Evolutionary conservation across 2,797 vertebrate genomes (phyloP), one percentile per base, ranked within the genome.

Genomic region (Microcaecilia unicolor): DNA sequence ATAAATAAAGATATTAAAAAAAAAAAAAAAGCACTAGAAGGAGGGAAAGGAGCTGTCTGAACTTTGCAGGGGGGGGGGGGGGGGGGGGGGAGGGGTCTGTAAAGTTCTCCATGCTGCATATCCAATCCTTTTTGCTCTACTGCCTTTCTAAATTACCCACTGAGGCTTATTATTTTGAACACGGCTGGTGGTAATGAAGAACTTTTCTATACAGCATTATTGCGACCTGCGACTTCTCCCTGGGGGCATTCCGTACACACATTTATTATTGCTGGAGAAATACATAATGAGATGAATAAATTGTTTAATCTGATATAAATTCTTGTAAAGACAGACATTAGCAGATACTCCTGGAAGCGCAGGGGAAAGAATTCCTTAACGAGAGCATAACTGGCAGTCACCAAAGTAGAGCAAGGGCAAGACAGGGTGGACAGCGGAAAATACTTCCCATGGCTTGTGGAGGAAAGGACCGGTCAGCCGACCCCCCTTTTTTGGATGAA

Each of bases 61-160:
- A n/a, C n/a, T n/a, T n/a, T n/a, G n/a, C n/a, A n/a, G n/a, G n/a
- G n/a, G n/a, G n/a, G n/a, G n/a, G n/a, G n/a, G n/a, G n/a, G n/a
- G n/a, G n/a, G n/a, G 15, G 18, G 2, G 12, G 18, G n/a, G n/a
- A n/a, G n/a, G n/a, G n/a, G n/a, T n/a, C n/a, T n/a, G n/a, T n/a
- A n/a, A n/a, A n/a, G n/a, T n/a, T n/a, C n/a, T n/a, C n/a, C n/a
- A n/a, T n/a, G n/a, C n/a, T n/a, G n/a, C 8, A 32, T 7, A 3
- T 36, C 34, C 0, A 1, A 22, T 55, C 71, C 40, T 51, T 12
- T 28, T 34, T 44, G 62, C 51, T 61, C 62, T 64, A 37, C 30
- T 25, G 47, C 15, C 5, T 58, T 66, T 61, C 55, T 57, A 67
- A 74, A 74, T 74, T 19, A 44, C 51, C 51, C 44, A 33, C 55